A percentile compares a stretch with the other conserved stretches of the same genome.
Conservation (phyloP, 2,888 invertebrate species). For the Andrena praecox region DNA sequence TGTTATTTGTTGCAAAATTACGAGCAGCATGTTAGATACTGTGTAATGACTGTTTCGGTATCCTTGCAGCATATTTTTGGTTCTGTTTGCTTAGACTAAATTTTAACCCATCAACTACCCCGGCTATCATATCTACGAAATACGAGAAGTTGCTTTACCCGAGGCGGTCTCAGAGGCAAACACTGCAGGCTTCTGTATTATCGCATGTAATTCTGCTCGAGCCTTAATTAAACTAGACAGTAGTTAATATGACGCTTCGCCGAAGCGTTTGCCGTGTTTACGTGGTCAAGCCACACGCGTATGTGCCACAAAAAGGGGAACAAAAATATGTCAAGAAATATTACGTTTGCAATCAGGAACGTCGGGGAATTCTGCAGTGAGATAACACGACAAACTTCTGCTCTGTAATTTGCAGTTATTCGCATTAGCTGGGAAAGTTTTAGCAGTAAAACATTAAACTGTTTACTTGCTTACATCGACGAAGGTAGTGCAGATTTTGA, state of each 20-base stretch:
- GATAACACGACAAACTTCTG: not conserved
- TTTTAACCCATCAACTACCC: slow-evolving; percentile 53
- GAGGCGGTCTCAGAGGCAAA: slow-evolving; percentile 55
- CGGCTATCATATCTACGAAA: slow-evolving; percentile 51
- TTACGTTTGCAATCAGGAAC: not conserved
- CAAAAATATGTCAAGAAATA: not conserved
- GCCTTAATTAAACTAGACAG: slow-evolving; percentile 56
- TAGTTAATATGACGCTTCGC: slow-evolving; percentile 31
- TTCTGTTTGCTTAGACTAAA: slow-evolving; percentile 41
- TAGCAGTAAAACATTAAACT: slow-evolving; percentile 24
- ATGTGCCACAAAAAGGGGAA: not conserved
- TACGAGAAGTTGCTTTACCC: slow-evolving; percentile 55
- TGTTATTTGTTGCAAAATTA: not conserved
- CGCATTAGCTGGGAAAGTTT: slow-evolving; percentile 2
- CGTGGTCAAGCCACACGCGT: not conserved
- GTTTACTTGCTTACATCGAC: not conserved
- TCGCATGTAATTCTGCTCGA: slow-evolving; percentile 47
- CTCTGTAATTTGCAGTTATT: not conserved
- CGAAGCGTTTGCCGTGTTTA: slow-evolving; percentile 27
- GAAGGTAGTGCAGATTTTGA: slow-evolving; percentile 22
- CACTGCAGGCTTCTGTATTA: slow-evolving; percentile 46
- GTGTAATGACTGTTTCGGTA: not conserved
- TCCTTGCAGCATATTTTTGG: slow-evolving; percentile 28
- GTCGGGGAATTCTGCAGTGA: not conserved
- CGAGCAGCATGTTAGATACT: not conserved